phyloP scores from a whole-genome alignment of 2,888 invertebrate genomes.

The Torymus aiolomorphi region DNA sequence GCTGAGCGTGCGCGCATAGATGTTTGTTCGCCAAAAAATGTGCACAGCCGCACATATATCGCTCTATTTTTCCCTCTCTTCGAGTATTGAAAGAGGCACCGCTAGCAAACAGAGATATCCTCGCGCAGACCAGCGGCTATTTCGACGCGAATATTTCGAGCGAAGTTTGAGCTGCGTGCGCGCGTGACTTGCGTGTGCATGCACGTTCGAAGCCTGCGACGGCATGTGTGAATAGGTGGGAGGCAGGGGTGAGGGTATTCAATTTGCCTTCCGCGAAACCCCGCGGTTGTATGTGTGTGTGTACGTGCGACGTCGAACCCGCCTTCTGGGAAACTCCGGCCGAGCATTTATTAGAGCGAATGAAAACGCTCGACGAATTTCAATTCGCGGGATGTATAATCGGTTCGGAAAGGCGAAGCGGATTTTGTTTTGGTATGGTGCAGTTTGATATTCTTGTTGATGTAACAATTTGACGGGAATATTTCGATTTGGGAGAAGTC shows the following conservation, averaged over 20 bases:
- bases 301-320: conserved; percentile 2
- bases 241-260: conserved; percentile 7
- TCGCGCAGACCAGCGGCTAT: background rate
- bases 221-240: background rate
- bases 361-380: conserved; percentile 42
- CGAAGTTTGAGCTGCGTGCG: background rate
- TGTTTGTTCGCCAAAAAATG: too few relatives aligned
- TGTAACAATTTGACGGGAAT: too few relatives aligned
- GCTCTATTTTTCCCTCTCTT: too few relatives aligned
- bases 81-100: too few relatives aligned
- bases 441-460: too few relatives aligned
- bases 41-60: too few relatives aligned
- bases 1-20: too few relatives aligned
- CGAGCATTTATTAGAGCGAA: conserved; percentile 37
- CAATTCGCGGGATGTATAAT: conserved; percentile 29
- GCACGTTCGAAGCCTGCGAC: background rate
- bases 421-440: conserved; percentile 3
- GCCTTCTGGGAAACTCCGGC: background rate
- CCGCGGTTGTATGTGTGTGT: background rate
- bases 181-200: conserved; percentile 24
- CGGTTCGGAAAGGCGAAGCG: conserved; percentile 8
- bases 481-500: too few relatives aligned
- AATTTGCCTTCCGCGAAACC: conserved; percentile 45
- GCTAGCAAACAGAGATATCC: background rate
- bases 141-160: conserved; percentile 7